Conservation (phyloP, 2,888 invertebrate species). For the Galerucella calmariensis region DNA sequence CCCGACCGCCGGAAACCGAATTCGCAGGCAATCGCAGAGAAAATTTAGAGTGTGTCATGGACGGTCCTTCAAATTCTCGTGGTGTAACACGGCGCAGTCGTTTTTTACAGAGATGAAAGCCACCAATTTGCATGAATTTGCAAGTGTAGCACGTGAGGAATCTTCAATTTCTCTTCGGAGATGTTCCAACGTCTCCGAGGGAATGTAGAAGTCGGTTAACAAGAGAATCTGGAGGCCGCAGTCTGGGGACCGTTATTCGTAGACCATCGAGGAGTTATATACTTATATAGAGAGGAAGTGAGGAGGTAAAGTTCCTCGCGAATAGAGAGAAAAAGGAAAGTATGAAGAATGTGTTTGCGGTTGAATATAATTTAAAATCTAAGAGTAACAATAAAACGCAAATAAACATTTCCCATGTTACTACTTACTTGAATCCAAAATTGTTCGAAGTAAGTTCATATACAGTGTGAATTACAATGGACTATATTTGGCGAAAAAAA, state of each 20-base stretch:
- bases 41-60: conserved; percentile 32
- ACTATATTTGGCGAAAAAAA: too few species aligned
- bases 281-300: conserved; percentile 6
- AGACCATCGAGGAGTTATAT: conserved; percentile 29
- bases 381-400: neutral
- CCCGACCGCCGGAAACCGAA: conserved; percentile 11
- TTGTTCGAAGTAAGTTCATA: neutral
- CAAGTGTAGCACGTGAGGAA: conserved; percentile 48
- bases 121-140: conserved; percentile 51
- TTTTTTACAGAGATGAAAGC: conserved; percentile 42
- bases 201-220: conserved; percentile 49
- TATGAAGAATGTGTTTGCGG: neutral
- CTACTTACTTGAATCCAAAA: neutral
- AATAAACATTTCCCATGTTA: neutral
- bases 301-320: neutral
- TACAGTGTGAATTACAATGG: too few species aligned
- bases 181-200: conserved; percentile 51
- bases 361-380: neutral
- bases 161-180: conserved; percentile 53
- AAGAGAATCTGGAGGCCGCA: conserved; percentile 36
- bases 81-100: conserved; percentile 37
- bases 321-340: neutral
- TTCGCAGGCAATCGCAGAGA: conserved; percentile 27
- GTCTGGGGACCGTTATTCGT: conserved; percentile 32
- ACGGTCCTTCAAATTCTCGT: conserved; percentile 39